A percentile compares a stretch with the other conserved stretches of the same genome.
These are phyloP conservation scores for Brachionus koreanus DNA, from an alignment of 1,140 invertebrate genomes.

Conservation along the genomic window DNA sequence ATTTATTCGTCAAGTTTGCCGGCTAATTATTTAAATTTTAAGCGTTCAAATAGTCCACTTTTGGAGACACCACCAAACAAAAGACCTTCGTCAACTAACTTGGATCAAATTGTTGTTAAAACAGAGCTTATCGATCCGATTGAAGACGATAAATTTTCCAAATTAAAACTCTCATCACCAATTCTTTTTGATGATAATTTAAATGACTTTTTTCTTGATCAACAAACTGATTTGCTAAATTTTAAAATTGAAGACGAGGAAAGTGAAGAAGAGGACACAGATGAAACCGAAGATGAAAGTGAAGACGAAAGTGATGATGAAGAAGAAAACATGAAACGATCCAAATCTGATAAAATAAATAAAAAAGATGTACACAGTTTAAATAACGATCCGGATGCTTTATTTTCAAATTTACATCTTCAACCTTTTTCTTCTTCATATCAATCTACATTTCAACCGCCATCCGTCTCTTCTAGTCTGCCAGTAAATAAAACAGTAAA, in stretches of 20 bases:
- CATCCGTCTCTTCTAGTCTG: not conserved
- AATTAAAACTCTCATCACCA: not conserved
- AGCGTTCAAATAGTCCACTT: not conserved
- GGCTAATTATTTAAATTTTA: not conserved
- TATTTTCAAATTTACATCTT: not conserved
- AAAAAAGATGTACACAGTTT: not conserved
- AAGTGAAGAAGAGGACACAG: not conserved
- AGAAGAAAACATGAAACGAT: not conserved
- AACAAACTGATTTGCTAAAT: not conserved
- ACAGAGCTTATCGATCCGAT: not conserved
- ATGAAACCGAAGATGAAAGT: not conserved
- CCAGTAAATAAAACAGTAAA: not conserved
- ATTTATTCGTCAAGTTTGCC: conserved; percentile 11
- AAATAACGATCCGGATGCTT: not conserved
- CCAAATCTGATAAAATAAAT: not conserved
- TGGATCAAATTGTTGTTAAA: not conserved
- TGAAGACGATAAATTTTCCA: not conserved
- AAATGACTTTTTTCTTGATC: conserved; percentile 18
- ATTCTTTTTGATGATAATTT: not conserved
- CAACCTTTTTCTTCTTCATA: not conserved
- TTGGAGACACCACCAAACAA: not conserved
- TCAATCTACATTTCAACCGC: not conserved
- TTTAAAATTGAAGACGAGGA: conserved; percentile 18
- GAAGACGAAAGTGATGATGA: not conserved
- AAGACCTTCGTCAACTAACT: not conserved